These are phyloP conservation scores for Neosilurus mollespiculum DNA, from an alignment of 2,797 vertebrate genomes.

Conservation along the genomic window DNA sequence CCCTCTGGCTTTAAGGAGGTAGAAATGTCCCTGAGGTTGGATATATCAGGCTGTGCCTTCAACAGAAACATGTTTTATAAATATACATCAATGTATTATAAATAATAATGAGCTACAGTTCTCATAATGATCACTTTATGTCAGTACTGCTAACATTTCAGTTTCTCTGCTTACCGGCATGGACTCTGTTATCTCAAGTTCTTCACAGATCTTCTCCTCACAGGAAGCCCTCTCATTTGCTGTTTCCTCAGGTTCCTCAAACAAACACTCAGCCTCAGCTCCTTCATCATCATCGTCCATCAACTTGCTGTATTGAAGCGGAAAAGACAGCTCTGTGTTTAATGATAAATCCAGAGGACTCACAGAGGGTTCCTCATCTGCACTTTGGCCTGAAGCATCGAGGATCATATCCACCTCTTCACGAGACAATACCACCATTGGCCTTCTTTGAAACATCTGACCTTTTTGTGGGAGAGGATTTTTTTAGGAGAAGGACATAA, in stretches of 20 bases:
- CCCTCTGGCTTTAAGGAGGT: constrained; percentile 24
- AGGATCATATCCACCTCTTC: constrained; percentile 40
- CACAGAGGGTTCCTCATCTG: constrained; percentile 37
- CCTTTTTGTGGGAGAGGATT: constrained; percentile 21
- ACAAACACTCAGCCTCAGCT: background rate
- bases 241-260: constrained; percentile 16
- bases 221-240: background rate
- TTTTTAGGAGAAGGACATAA: background rate
- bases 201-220: constrained; percentile 20
- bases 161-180: constrained; percentile 12
- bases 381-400: background rate
- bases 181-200: constrained; percentile 23
- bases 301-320: constrained; percentile 31
- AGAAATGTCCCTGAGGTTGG: constrained; percentile 14
- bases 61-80: constrained; percentile 8
- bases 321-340: constrained; percentile 41
- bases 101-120: background rate
- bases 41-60: constrained; percentile 7
- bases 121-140: background rate
- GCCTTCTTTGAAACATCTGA: constrained; percentile 30
- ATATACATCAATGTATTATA: background rate
- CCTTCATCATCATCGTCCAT: constrained; percentile 15
- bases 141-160: background rate
- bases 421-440: constrained; percentile 44
- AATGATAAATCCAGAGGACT: constrained; percentile 43